A percentile compares a stretch with the other conserved stretches of the same genome.
phyloP scores from a whole-genome alignment of 2,797 vertebrate species.

The Sebastes glaucus region DNA sequence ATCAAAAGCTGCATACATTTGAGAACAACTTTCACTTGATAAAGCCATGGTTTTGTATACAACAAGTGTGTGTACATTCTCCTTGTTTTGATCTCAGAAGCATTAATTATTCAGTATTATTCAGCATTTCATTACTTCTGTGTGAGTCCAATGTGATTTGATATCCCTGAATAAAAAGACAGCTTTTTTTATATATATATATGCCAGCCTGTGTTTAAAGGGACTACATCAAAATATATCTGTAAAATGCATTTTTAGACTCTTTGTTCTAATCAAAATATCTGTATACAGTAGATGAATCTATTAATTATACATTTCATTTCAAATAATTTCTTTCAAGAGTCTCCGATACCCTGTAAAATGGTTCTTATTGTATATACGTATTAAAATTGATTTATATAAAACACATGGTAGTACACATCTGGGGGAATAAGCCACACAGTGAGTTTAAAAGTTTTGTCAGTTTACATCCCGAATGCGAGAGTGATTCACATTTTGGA shows the following conservation, averaged over 20 bases:
- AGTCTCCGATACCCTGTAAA: background rate
- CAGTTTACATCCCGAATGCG: background rate
- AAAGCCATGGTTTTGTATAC: background rate
- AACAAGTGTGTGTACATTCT: background rate
- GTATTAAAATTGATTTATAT: conserved; percentile 4
- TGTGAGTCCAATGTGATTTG: background rate
- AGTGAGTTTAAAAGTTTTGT: conserved; percentile 15
- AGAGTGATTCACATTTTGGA: background rate
- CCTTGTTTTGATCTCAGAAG: background rate
- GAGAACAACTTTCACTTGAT: background rate
- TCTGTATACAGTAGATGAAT: background rate
- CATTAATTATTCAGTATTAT: no score
- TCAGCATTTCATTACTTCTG: background rate
- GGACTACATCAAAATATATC: conserved; percentile 27
- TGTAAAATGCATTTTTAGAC: conserved; percentile 24
- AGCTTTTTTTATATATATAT: background rate
- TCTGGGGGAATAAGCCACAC: conserved; percentile 32
- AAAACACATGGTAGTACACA: conserved; percentile 2
- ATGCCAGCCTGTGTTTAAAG: conserved; percentile 30
- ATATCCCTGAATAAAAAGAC: conserved; percentile 1
- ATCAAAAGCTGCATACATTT: background rate
- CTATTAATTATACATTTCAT: background rate
- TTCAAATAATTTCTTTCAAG: background rate
- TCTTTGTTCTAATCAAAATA: background rate
- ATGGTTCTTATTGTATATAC: background rate